Base-by-base conservation (phyloP, 2,113 vertebrate species). In the Periophthalmus modestus region DNA sequence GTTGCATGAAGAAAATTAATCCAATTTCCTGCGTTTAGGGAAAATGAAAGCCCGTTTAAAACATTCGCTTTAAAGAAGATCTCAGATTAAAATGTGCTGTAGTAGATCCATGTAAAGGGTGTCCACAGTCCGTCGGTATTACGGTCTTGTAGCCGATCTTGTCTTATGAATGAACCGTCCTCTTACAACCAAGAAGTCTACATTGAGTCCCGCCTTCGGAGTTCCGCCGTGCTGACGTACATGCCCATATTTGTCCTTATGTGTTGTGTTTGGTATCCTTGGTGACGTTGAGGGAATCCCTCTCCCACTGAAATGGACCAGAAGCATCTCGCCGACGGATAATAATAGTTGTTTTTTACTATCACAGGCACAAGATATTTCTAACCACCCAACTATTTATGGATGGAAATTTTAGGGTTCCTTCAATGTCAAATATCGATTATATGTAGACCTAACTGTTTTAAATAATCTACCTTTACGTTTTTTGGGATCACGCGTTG, bases 201-300 rank as follows among this genome's bases (percentile, higher is more conserved):
- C 3, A 54, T 68, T 46, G 15, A 73, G 83, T 92, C 82, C 94
- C 95, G 92, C 95, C 95, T 90, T 87, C 92, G 93, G 93, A 94
- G 95, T 96, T 98, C 96, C 97, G 97, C 94, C 98, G 95, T 97
- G 97, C 94, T 98, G 97, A 98, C 97, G 97, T 96, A 98, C 93
- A 90, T 96, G 96, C 89, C 97, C 97, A 98, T 96, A 97, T 89
- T 92, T 93, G 89, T 91, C 81, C 66, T 84, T 89, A 81, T 43
- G 68, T 97, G 95, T 94, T 98, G 93, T 97, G 96, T 98, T 97
- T 96, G 95, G 96, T 97, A 94, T 96, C 97, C 95, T 96, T 96
- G 97, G 96, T 96, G 95, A 95, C 95, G 95, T 95, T 95, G 88
- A 97, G 96, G 97, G 97, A 98, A 93, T 98, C 97, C 97, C 96